These are phyloP conservation scores for Anguilla marmorata DNA, from an alignment of 2,797 vertebrate species.

Conservation along the genomic window DNA sequence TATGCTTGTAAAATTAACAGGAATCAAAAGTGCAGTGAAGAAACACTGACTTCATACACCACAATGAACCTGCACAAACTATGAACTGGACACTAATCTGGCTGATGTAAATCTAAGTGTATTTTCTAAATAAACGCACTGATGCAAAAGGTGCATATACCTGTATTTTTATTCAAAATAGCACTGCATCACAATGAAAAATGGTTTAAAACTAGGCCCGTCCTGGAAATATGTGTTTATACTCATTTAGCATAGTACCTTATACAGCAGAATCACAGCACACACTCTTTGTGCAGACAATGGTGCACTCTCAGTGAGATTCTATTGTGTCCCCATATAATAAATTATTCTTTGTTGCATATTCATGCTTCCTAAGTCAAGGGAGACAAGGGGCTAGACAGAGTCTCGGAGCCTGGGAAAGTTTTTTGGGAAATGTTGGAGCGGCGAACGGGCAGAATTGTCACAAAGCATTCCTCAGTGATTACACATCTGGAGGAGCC, in stretches of 20 bases:
- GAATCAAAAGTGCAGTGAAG: conserved; percentile 1
- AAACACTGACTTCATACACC: not conserved
- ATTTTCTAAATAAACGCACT: not conserved
- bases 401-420: conserved; percentile 48
- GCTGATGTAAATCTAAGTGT: not conserved
- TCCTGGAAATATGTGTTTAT: not conserved
- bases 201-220: not conserved
- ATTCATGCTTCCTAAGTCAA: conserved; percentile 45
- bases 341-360: conserved; percentile 58
- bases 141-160: not conserved
- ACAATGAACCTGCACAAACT: not conserved
- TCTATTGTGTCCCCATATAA: conserved; percentile 53
- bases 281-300: conserved; percentile 15
- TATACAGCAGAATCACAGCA: conserved; percentile 23
- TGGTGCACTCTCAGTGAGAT: conserved; percentile 41
- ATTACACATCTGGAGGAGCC: conserved; percentile 41
- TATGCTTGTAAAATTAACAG: not conserved
- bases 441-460: conserved; percentile 41
- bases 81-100: too few species aligned
- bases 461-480: conserved; percentile 45
- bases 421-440: conserved; percentile 32
- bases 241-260: conserved; percentile 6
- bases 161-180: not conserved
- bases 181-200: not conserved
- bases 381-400: conserved; percentile 41